Evolutionary conservation across 2,888 invertebrate genomes (phyloP).

Genomic region (Eupithecia vulgata): DNA sequence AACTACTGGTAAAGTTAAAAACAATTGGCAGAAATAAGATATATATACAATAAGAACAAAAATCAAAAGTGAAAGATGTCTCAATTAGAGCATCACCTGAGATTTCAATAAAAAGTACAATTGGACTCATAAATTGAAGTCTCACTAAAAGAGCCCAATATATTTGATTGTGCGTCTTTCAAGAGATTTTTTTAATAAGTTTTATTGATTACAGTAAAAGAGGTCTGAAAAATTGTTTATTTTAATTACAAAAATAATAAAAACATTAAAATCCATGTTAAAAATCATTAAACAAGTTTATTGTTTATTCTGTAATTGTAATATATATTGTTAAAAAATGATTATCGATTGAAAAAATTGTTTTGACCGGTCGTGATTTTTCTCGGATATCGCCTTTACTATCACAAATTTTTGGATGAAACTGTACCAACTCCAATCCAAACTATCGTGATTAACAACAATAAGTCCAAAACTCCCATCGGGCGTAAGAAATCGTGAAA

Average conservation of each 20-base stretch:
- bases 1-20: background rate
- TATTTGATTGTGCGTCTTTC: background rate
- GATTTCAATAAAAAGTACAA: conserved; percentile 57
- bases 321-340: background rate
- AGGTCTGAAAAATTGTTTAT: background rate
- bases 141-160: background rate
- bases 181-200: too few species aligned
- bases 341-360: background rate
- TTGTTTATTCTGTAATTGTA: too few species aligned
- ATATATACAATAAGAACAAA: conserved; percentile 27
- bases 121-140: conserved; percentile 36
- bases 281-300: too few species aligned
- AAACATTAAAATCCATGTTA: background rate
- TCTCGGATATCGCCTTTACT: background rate
- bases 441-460: conserved; percentile 71
- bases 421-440: conserved; percentile 20
- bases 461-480: conserved; percentile 70
- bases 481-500: conserved; percentile 72
- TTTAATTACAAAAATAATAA: background rate
- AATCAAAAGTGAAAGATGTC: conserved; percentile 49
- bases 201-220: too few species aligned
- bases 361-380: background rate
- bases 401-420: conserved; percentile 13
- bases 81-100: conserved; percentile 63
- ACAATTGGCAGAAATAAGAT: conserved; percentile 4